Conservation (phyloP, 1,140 invertebrate genomes). For the Phymorhynchus buccinoides region DNA sequence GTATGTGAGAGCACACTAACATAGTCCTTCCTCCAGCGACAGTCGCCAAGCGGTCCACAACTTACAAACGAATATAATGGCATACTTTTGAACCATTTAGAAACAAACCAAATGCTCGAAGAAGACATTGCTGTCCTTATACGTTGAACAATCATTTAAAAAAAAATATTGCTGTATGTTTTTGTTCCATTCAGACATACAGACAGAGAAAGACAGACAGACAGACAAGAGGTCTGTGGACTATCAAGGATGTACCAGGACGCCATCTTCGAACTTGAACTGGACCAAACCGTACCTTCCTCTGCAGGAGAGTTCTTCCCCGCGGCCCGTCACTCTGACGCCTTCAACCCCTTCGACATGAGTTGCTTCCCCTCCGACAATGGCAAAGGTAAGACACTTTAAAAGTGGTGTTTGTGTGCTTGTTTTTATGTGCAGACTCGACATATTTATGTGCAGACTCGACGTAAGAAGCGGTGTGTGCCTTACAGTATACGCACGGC, state of each 20-base stretch:
- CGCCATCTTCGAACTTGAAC: slow-evolving; percentile 35
- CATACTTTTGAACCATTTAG: too few relatives aligned
- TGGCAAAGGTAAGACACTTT: neutral
- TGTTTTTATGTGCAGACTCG: neutral
- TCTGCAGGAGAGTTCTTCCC: neutral
- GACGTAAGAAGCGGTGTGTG: neutral
- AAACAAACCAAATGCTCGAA: too few relatives aligned
- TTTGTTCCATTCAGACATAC: too few relatives aligned
- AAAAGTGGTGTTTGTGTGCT: neutral
- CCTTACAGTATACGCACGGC: neutral
- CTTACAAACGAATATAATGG: too few relatives aligned
- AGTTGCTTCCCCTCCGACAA: slow-evolving; percentile 11
- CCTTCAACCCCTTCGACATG: slow-evolving; percentile 14
- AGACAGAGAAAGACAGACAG: too few relatives aligned
- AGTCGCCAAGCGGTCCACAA: too few relatives aligned
- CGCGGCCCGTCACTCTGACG: neutral
- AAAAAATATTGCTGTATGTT: too few relatives aligned
- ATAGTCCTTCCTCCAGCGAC: too few relatives aligned
- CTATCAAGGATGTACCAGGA: slow-evolving; percentile 34
- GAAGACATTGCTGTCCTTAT: too few relatives aligned
- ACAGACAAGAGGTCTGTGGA: neutral
- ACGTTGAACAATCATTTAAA: too few relatives aligned
- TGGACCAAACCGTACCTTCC: slow-evolving; percentile 45
- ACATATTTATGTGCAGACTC: too few relatives aligned
- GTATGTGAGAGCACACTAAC: too few relatives aligned